A percentile compares a stretch with the other conserved stretches of the same genome.
These are phyloP conservation scores for Ectobius pallidus DNA, from an alignment of 2,888 invertebrate species.

Conservation along the genomic window DNA sequence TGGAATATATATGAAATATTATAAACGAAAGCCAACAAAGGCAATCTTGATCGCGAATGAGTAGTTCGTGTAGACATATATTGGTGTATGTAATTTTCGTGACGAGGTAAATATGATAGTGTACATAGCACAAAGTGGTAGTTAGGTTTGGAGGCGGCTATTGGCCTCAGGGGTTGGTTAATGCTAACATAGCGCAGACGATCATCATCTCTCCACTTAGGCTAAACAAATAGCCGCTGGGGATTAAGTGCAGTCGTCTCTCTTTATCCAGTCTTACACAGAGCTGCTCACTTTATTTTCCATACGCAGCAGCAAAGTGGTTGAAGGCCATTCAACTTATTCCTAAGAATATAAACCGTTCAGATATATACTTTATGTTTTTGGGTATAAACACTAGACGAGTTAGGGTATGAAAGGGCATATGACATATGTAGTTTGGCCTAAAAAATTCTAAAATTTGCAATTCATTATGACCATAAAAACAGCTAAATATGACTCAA, in stretches of 20 bases:
- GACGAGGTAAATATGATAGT: constrained; percentile 27
- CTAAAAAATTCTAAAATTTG: no score
- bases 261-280: no score
- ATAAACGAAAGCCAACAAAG: not conserved
- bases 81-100: constrained; percentile 26
- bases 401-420: no score
- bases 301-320: no score
- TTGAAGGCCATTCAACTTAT: no score
- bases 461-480: no score
- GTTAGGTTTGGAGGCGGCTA: constrained; percentile 16
- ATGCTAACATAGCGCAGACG: constrained; percentile 3
- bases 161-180: constrained; percentile 18
- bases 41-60: constrained; percentile 10
- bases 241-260: not conserved
- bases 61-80: not conserved
- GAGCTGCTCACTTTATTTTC: no score
- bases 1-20: not conserved
- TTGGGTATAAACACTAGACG: no score
- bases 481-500: no score
- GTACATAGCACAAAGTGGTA: constrained; percentile 1
- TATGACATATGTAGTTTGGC: no score
- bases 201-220: constrained; percentile 4
- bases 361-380: no score
- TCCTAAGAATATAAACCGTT: no score
- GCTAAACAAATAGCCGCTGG: constrained; percentile 12